phyloP scores from a whole-genome alignment of 2,113 vertebrate species.

The Ornithorhynchus anatinus region DNA sequence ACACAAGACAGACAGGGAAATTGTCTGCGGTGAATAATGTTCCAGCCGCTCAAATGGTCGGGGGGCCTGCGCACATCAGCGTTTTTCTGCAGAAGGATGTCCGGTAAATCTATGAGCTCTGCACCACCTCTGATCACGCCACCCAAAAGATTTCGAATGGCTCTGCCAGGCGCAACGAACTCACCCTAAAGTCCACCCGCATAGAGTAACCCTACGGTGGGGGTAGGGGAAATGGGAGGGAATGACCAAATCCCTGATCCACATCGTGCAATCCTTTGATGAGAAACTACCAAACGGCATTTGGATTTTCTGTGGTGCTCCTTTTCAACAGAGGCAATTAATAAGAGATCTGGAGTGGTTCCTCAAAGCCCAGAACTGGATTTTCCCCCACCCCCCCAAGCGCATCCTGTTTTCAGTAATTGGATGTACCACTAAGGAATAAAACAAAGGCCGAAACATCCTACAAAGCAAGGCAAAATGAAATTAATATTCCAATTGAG shows the following conservation, averaged over 20 bases:
- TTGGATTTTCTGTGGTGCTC: conserved; percentile 12
- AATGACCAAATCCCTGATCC: neutral
- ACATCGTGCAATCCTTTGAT: neutral
- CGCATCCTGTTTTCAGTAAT: conserved; percentile 45
- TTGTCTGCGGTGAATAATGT: conserved; percentile 6
- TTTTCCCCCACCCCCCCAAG: neutral
- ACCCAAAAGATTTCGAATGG: neutral
- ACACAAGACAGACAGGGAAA: neutral
- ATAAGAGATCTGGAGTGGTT: neutral
- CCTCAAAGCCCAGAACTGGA: conserved; percentile 5
- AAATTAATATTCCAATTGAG: conserved; percentile 41
- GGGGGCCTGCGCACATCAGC: neutral
- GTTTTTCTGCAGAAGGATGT: neutral
- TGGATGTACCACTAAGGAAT: conserved; percentile 33
- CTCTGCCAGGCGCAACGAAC: neutral
- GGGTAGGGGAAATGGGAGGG: rapidly evolving
- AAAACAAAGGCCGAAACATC: neutral
- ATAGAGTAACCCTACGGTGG: neutral
- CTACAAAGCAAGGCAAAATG: conserved; percentile 29
- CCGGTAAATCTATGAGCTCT: conserved; percentile 17
- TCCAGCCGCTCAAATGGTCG: neutral
- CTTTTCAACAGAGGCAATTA: neutral
- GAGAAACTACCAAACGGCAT: neutral
- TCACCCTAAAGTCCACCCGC: conserved; percentile 4
- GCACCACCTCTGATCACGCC: conserved; percentile 19